These are phyloP conservation scores for Montipora efflorescens DNA, from an alignment of 64 coral and sea anemone genomes.

Conservation along the genomic window DNA sequence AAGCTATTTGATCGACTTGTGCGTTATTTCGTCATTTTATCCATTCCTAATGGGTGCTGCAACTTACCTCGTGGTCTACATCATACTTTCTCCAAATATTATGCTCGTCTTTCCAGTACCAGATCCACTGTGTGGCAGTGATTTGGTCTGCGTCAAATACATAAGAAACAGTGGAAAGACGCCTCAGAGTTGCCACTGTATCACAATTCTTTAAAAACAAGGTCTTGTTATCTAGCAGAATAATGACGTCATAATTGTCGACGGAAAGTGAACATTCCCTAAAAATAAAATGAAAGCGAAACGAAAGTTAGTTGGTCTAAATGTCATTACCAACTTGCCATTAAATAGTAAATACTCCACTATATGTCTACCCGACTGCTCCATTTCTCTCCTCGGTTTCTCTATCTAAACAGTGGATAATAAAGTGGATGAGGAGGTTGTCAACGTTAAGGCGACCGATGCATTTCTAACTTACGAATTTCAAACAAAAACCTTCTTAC, in stretches of 20 bases:
- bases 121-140: slow-evolving; percentile 74
- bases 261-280: neutral
- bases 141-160: neutral
- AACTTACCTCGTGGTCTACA: slow-evolving; percentile 39
- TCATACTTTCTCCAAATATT: slow-evolving; percentile 63
- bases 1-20: too few species aligned
- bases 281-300: neutral
- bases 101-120: slow-evolving; percentile 78
- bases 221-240: neutral
- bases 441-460: too few species aligned
- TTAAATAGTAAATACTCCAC: too few species aligned
- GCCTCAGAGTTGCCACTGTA: neutral
- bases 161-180: slow-evolving; percentile 74
- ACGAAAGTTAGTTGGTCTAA: neutral
- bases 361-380: too few species aligned
- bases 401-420: too few species aligned
- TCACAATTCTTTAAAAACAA: slow-evolving; percentile 47
- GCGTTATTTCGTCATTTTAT: too few species aligned
- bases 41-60: neutral
- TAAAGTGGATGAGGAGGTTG: too few species aligned
- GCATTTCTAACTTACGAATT: too few species aligned
- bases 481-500: too few species aligned
- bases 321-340: too few species aligned
- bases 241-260: neutral
- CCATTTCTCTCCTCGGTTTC: too few species aligned